Evolutionary conservation across 2,113 vertebrate genomes (phyloP).

Genomic region (Mus pahari): DNA sequence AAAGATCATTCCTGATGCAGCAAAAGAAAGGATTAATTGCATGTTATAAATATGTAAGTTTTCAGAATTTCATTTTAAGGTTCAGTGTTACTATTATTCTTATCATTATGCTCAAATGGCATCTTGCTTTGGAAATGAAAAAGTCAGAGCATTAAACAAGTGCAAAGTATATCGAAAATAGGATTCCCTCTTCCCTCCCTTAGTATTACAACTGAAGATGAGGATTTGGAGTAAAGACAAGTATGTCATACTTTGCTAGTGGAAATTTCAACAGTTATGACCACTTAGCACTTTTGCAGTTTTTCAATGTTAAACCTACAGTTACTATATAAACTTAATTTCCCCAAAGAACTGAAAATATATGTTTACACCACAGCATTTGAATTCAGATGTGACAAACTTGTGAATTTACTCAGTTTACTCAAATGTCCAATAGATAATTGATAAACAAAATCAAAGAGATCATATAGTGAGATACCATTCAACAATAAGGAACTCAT

Average conservation of each 20-base stretch:
- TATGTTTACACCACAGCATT: background rate
- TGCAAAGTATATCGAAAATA: background rate
- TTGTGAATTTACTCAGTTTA: background rate
- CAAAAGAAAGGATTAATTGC: background rate
- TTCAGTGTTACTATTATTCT: constrained; percentile 14
- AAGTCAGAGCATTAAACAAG: background rate
- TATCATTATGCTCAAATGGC: background rate
- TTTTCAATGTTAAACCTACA: background rate
- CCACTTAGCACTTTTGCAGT: background rate
- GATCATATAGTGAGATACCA: background rate
- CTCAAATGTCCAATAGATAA: background rate
- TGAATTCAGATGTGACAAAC: background rate
- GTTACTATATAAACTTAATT: background rate
- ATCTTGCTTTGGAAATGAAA: background rate
- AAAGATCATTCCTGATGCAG: background rate
- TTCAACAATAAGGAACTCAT: background rate
- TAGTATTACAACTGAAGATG: background rate
- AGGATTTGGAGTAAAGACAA: background rate
- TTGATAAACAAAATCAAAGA: background rate
- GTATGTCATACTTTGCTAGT: background rate
- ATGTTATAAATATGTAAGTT: background rate
- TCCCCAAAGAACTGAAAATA: background rate
- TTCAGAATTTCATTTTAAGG: constrained; percentile 36
- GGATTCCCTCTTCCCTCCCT: background rate
- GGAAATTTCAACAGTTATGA: background rate